Percentiles rank a stretch among this genome's conserved stretches.
These are phyloP conservation scores for Podarcis cretensis DNA, from an alignment of 2,113 vertebrate species.

Conservation along the genomic window DNA sequence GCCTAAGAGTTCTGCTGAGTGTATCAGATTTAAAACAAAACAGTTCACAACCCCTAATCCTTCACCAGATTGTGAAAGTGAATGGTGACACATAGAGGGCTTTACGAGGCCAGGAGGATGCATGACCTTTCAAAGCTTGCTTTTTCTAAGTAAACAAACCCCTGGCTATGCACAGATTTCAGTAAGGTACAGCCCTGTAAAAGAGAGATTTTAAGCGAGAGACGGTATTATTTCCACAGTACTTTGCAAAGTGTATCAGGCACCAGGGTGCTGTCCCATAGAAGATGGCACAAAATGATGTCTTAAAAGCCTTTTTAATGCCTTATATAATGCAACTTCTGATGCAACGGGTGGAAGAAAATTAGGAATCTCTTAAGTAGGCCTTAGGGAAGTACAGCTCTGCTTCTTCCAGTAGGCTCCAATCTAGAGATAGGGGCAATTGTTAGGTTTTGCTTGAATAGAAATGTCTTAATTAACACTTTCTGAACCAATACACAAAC, in stretches of 20 bases:
- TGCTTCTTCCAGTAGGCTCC: not conserved
- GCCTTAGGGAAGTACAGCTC: not conserved
- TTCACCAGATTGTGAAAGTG: not conserved
- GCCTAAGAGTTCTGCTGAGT: not conserved
- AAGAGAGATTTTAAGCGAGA: not conserved
- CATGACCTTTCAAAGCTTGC: not conserved
- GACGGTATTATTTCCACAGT: not conserved
- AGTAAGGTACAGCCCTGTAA: not conserved
- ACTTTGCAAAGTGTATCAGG: not conserved
- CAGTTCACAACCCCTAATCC: slow-evolving; percentile 4
- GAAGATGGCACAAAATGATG: not conserved
- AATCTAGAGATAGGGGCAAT: too few species aligned
- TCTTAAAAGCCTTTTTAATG: not conserved
- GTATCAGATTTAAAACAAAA: slow-evolving; percentile 29
- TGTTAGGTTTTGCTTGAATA: too few species aligned
- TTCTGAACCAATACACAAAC: too few species aligned
- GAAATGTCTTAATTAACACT: too few species aligned
- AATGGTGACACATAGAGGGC: fast-evolving
- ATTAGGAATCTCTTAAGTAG: not conserved
- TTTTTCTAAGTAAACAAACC: slow-evolving; percentile 19
- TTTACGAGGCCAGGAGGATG: not conserved
- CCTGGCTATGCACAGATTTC: not conserved
- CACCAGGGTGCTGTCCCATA: not conserved
- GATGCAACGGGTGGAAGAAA: not conserved
- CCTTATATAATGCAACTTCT: not conserved